Evolutionary conservation across 1,140 invertebrate species (phyloP).

Genomic region (Chironomus striatipennis): DNA sequence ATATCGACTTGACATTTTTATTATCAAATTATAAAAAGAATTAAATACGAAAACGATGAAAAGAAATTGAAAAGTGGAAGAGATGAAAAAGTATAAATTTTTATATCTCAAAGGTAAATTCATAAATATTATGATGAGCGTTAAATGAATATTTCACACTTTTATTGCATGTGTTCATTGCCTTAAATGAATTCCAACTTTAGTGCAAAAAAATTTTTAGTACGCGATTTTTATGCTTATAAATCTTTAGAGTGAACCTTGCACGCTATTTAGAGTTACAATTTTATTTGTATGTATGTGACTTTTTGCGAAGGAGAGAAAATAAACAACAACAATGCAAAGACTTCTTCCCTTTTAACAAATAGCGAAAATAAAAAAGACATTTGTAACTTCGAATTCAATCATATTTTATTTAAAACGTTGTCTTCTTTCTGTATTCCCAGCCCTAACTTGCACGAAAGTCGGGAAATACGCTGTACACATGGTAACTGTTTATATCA

Average conservation of each 20-base stretch:
- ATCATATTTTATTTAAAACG: too few relatives aligned
- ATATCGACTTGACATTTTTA: constrained; percentile 18
- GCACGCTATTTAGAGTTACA: too few relatives aligned
- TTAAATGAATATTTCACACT: constrained; percentile 22
- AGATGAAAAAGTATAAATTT: background rate
- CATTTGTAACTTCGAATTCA: too few relatives aligned
- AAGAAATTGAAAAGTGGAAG: background rate
- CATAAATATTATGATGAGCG: constrained; percentile 23
- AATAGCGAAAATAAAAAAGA: too few relatives aligned
- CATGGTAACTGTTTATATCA: background rate
- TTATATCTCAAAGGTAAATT: constrained; percentile 21
- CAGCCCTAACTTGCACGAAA: too few relatives aligned
- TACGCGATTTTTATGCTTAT: constrained; percentile 9
- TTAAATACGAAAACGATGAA: background rate
- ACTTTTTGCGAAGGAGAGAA: too few relatives aligned
- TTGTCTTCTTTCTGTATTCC: too few relatives aligned
- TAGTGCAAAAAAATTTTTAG: constrained; percentile 4
- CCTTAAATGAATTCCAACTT: background rate
- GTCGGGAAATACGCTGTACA: too few relatives aligned
- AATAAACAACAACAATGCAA: too few relatives aligned
- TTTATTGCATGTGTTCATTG: constrained; percentile 20
- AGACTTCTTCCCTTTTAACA: too few relatives aligned
- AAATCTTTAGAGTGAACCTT: background rate
- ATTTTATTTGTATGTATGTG: too few relatives aligned
- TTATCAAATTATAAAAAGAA: constrained; percentile 10